Evolutionary conservation across 2,113 vertebrate species (phyloP).

Genomic region (Elephas maximus): DNA sequence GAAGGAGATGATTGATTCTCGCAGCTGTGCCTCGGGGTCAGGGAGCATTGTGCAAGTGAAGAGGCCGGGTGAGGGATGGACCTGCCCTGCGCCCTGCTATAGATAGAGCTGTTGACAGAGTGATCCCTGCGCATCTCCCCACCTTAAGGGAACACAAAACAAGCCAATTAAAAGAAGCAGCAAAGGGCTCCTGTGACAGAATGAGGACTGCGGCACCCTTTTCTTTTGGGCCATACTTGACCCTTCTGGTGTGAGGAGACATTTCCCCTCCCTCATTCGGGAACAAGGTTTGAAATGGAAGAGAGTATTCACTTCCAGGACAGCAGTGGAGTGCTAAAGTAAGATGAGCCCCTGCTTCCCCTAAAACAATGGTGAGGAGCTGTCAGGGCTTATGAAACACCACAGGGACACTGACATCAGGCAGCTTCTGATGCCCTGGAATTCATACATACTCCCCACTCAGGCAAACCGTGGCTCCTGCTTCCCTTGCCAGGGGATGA

Average conservation of each 20-base stretch:
- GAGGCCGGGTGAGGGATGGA: constrained; percentile 85
- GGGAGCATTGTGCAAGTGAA: constrained; percentile 85
- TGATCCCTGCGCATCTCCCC: constrained; percentile 87
- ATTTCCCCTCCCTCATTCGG: neutral
- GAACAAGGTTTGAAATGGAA: neutral
- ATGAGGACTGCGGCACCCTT: neutral
- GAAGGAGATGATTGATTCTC: constrained; percentile 91
- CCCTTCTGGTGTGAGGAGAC: neutral
- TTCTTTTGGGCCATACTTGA: constrained; percentile 24
- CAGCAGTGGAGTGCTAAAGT: neutral
- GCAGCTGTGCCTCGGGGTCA: constrained; percentile 90
- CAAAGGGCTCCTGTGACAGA: constrained; percentile 5
- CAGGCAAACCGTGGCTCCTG: neutral
- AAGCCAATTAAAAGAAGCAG: constrained; percentile 83
- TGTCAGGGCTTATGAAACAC: constrained; percentile 77
- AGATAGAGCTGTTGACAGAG: constrained; percentile 92
- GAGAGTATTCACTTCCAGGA: constrained; percentile 48
- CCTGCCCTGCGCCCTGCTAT: constrained; percentile 87
- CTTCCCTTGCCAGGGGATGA: neutral
- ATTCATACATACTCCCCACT: neutral
- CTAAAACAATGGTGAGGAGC: constrained; percentile 59
- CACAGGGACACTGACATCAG: constrained; percentile 58
- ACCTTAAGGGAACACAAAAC: constrained; percentile 83
- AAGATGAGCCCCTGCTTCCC: neutral
- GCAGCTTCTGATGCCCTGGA: constrained; percentile 4